These are phyloP conservation scores for Tapera naevia DNA, from an alignment of 2,797 vertebrate genomes.

Conservation along the genomic window DNA sequence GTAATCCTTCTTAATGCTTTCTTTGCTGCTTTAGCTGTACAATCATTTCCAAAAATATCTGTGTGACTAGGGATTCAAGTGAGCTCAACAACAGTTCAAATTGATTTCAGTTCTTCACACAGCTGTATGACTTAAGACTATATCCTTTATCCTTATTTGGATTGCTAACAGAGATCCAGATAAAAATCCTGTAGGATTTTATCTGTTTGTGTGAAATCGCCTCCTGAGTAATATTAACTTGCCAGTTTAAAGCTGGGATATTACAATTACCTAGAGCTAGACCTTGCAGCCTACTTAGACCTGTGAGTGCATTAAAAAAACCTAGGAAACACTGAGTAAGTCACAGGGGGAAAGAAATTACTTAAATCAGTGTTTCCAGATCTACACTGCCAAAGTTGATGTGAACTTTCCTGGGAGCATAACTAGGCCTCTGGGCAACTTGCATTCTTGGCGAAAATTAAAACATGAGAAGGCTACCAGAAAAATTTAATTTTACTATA, in stretches of 20 bases:
- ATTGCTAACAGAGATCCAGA: slow-evolving; percentile 11
- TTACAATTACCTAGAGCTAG: neutral
- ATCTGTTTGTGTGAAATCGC: neutral
- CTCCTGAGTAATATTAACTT: slow-evolving; percentile 8
- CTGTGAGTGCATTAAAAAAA: neutral
- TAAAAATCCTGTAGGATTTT: slow-evolving; percentile 32
- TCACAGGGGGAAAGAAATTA: neutral
- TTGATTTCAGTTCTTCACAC: slow-evolving; percentile 34
- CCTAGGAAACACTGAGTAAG: neutral
- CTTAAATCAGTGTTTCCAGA: neutral
- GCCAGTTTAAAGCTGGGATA: slow-evolving; percentile 21
- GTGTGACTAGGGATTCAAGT: slow-evolving; percentile 8
- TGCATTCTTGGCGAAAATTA: neutral
- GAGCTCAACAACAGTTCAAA: neutral
- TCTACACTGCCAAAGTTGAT: neutral
- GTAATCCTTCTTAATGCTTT: slow-evolving; percentile 45
- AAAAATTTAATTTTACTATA: neutral
- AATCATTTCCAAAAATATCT: slow-evolving; percentile 46
- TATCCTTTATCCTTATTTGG: slow-evolving; percentile 33
- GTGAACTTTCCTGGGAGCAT: neutral
- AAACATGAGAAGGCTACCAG: neutral
- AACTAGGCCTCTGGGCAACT: neutral
- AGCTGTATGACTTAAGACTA: slow-evolving; percentile 10
- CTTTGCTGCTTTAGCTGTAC: slow-evolving; percentile 22
- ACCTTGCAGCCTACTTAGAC: neutral